Conservation (phyloP, 2,797 vertebrate genomes). For the Scolopax rusticola region DNA sequence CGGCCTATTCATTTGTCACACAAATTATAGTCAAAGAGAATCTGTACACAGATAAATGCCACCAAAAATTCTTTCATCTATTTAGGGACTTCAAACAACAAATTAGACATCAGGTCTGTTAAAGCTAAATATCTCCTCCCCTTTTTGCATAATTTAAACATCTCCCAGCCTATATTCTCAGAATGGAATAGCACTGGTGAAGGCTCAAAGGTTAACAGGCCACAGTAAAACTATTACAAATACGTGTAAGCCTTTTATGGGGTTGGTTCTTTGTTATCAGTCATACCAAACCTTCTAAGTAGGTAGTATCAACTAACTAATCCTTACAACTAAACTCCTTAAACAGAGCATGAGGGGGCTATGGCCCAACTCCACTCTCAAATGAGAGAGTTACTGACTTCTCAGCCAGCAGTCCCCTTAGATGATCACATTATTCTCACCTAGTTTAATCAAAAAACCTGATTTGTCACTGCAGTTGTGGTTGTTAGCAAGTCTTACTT, state of each 20-base stretch:
- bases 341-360: background rate
- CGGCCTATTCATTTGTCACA: background rate
- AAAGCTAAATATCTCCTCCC: background rate
- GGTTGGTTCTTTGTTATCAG: background rate
- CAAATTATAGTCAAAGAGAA: background rate
- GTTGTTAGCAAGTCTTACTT: background rate
- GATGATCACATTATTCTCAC: background rate
- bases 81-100: background rate
- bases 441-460: background rate
- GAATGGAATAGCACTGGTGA: background rate
- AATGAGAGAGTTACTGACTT: background rate
- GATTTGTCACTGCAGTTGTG: background rate
- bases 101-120: background rate
- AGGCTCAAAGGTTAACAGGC: background rate
- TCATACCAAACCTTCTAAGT: background rate
- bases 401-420: background rate
- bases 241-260: background rate
- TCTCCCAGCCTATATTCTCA: background rate
- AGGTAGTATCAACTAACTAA: background rate
- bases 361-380: background rate
- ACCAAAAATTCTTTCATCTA: background rate
- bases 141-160: background rate
- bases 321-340: background rate
- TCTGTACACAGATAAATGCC: background rate
- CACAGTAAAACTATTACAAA: background rate